Percentiles rank a stretch among this genome's conserved stretches.
Conservation (phyloP, 2,113 vertebrate species). For the Lucifuga dentata region DNA sequence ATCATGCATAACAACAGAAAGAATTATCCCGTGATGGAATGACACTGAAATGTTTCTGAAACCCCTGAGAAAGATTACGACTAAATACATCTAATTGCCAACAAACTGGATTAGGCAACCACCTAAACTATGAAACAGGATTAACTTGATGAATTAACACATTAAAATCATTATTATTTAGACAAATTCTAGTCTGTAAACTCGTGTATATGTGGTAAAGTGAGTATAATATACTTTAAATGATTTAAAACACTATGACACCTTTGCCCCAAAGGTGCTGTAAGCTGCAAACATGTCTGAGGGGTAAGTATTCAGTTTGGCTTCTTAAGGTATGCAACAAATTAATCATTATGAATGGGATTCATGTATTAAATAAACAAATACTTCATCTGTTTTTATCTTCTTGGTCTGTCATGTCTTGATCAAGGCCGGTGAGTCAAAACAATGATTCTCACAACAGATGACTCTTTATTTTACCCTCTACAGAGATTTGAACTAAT, state of each 20-base stretch:
- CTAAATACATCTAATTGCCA: conserved; percentile 8
- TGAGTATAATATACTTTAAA: not conserved
- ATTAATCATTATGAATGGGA: not conserved
- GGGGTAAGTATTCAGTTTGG: conserved; percentile 69
- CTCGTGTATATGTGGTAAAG: not conserved
- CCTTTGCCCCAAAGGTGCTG: conserved; percentile 45
- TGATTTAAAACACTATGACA: not conserved
- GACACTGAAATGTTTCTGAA: conserved; percentile 8
- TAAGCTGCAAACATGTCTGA: conserved; percentile 79
- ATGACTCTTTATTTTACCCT: not conserved
- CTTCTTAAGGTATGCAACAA: not conserved
- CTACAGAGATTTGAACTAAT: not conserved
- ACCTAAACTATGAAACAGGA: not conserved
- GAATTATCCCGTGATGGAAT: conserved; percentile 18
- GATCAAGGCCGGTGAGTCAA: conserved; percentile 68
- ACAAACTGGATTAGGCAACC: not conserved
- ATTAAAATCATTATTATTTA: not conserved
- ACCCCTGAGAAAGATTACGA: conserved; percentile 4
- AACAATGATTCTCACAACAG: not conserved
- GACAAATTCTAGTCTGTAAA: not conserved
- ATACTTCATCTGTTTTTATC: not conserved
- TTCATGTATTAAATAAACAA: not conserved
- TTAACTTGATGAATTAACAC: not conserved
- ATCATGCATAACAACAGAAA: conserved; percentile 37
- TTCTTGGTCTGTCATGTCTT: conserved; percentile 21